Percentiles rank a stretch among this genome's conserved stretches.
phyloP scores from a whole-genome alignment of 2,113 vertebrate genomes.

The Corythornis cristatus region DNA sequence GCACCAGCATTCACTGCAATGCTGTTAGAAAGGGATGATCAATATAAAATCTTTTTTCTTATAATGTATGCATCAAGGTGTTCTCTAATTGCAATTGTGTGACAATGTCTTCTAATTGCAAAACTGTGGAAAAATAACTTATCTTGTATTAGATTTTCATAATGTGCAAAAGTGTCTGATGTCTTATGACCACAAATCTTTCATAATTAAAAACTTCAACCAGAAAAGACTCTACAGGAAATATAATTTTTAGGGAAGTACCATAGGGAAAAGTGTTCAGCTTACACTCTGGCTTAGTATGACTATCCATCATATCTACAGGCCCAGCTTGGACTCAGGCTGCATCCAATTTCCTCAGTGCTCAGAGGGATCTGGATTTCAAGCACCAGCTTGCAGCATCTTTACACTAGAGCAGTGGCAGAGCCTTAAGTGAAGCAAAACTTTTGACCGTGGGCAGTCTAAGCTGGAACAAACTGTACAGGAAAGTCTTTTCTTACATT shows the following conservation, averaged over 20 bases:
- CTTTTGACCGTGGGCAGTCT: background rate
- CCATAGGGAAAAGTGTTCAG: background rate
- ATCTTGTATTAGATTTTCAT: background rate
- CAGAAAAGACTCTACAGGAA: background rate
- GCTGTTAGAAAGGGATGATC: conserved; percentile 22
- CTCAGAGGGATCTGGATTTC: background rate
- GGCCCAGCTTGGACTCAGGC: background rate
- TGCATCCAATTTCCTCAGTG: background rate
- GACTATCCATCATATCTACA: background rate
- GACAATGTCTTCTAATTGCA: background rate
- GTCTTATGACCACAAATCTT: background rate
- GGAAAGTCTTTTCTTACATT: background rate
- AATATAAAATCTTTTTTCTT: conserved; percentile 11
- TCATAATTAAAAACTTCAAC: background rate
- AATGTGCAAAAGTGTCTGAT: background rate
- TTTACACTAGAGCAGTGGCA: background rate
- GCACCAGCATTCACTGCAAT: conserved; percentile 16
- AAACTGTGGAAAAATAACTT: background rate
- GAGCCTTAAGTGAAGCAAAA: background rate
- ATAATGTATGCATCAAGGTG: background rate
- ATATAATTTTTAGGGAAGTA: background rate
- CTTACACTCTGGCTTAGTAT: background rate
- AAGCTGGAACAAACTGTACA: background rate
- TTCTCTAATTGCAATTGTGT: background rate
- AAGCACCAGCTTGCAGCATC: background rate